These are phyloP conservation scores for Callosobruchus maculatus DNA, from an alignment of 2,888 invertebrate species.

Conservation along the genomic window DNA sequence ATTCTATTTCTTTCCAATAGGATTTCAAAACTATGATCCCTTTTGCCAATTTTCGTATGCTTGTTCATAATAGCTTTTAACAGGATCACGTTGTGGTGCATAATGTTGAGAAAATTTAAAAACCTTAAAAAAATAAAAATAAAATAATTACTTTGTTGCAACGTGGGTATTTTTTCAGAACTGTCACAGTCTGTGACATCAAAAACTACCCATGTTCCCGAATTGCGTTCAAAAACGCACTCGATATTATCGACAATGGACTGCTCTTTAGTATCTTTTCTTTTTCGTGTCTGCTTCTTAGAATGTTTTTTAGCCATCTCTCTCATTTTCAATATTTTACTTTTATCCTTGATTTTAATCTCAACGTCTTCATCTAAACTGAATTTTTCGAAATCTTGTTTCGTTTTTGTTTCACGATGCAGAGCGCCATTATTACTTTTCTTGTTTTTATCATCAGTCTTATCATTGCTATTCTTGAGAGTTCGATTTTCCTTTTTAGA, in stretches of 20 bases:
- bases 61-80: too few relatives aligned
- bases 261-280: slow-evolving; percentile 11
- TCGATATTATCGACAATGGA: slow-evolving; percentile 24
- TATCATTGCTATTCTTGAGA: background rate
- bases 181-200: slow-evolving; percentile 10
- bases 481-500: slow-evolving; percentile 6
- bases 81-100: too few relatives aligned
- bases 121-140: too few relatives aligned
- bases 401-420: background rate
- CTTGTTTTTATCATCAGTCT: background rate
- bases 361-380: background rate
- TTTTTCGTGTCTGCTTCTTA: slow-evolving; percentile 3
- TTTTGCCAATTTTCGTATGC: too few relatives aligned
- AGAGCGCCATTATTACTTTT: background rate
- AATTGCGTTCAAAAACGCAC: slow-evolving; percentile 38
- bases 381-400: background rate
- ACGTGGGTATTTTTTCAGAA: background rate
- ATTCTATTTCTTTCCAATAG: too few relatives aligned
- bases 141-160: slow-evolving; percentile 1
- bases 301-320: background rate
- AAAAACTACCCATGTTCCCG: slow-evolving; percentile 39
- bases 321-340: slow-evolving; percentile 7
- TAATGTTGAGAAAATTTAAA: too few relatives aligned
- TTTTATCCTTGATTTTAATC: background rate
- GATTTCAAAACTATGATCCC: too few relatives aligned